phyloP scores from a whole-genome alignment of 2,888 invertebrate genomes.

The Epirrhoe alternata region DNA sequence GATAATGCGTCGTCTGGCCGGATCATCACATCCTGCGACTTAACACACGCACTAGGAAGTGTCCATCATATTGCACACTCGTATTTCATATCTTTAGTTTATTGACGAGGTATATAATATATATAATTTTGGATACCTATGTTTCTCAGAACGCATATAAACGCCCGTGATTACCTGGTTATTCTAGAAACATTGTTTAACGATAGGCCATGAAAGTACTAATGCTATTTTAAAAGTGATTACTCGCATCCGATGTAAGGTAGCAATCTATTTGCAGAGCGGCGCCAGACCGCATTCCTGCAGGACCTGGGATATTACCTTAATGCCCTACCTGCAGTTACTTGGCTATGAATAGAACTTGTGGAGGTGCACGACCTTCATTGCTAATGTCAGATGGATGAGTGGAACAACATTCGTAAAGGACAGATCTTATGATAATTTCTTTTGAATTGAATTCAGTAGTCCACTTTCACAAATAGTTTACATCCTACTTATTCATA shows the following conservation, averaged over 20 bases:
- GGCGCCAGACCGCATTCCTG: slow-evolving; percentile 81
- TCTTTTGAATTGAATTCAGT: slow-evolving; percentile 53
- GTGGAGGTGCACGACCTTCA: slow-evolving; percentile 61
- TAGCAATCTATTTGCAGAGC: slow-evolving; percentile 71
- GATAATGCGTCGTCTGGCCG: slow-evolving; percentile 71
- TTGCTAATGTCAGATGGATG: slow-evolving; percentile 63
- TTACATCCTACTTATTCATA: slow-evolving; percentile 74
- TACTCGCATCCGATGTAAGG: slow-evolving; percentile 52
- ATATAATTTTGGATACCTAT: slow-evolving; percentile 13
- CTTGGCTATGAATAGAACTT: slow-evolving; percentile 70
- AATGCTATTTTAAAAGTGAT: slow-evolving; percentile 59
- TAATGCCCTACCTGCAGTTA: slow-evolving; percentile 70
- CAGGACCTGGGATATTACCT: slow-evolving; percentile 73
- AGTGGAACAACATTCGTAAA: slow-evolving; percentile 22
- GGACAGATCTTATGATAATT: slow-evolving; percentile 25
- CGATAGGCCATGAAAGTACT: slow-evolving; percentile 40
- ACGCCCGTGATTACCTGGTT: slow-evolving; percentile 15
- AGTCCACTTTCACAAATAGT: slow-evolving; percentile 71
- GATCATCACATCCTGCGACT: slow-evolving; percentile 75
- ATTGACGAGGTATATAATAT: slow-evolving; percentile 3
- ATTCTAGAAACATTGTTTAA: slow-evolving; percentile 31
- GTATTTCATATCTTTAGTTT: slow-evolving; percentile 24
- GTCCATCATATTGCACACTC: slow-evolving; percentile 53
- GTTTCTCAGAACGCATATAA: slow-evolving; percentile 15
- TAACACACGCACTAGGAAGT: slow-evolving; percentile 68